These are phyloP conservation scores for Meriones psammophilus DNA, from an alignment of 2,797 vertebrate genomes.

Conservation along the genomic window DNA sequence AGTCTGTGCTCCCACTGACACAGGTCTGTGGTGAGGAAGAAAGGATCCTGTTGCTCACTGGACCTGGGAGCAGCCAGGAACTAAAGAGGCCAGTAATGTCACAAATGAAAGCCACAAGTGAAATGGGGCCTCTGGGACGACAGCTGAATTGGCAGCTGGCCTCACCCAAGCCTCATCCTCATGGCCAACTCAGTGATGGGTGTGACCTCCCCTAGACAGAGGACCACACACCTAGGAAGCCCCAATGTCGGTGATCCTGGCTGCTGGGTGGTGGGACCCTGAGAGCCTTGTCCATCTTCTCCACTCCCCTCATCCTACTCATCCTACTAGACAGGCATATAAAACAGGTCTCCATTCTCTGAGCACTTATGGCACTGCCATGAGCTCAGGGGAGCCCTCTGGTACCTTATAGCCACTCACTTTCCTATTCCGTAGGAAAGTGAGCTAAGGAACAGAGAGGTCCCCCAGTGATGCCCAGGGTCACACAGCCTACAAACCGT, in stretches of 20 bases:
- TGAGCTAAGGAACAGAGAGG: background rate
- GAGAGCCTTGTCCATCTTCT: background rate
- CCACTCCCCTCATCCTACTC: accelerated
- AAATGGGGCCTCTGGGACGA: background rate
- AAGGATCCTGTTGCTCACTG: no score
- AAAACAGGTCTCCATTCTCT: background rate
- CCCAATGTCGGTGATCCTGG: no score
- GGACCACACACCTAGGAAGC: background rate
- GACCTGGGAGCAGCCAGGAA: background rate
- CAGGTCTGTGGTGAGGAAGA: background rate
- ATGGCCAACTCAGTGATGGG: accelerated
- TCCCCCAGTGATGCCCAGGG: background rate
- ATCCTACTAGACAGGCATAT: accelerated
- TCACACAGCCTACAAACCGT: background rate
- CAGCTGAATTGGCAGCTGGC: background rate
- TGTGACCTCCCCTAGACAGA: background rate
- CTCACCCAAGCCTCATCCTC: background rate
- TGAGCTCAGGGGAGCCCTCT: background rate
- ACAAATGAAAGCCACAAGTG: background rate
- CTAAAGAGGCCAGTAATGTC: background rate
- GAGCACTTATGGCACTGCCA: background rate
- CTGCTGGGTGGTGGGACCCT: background rate
- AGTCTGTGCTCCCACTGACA: background rate
- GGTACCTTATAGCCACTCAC: background rate
- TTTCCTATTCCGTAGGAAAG: background rate